A percentile compares a stretch with the other conserved stretches of the same genome.
Evolutionary conservation across 53 echinoderm and acorn worm genomes (phyloP).

Genomic region (Antedon mediterranea): DNA sequence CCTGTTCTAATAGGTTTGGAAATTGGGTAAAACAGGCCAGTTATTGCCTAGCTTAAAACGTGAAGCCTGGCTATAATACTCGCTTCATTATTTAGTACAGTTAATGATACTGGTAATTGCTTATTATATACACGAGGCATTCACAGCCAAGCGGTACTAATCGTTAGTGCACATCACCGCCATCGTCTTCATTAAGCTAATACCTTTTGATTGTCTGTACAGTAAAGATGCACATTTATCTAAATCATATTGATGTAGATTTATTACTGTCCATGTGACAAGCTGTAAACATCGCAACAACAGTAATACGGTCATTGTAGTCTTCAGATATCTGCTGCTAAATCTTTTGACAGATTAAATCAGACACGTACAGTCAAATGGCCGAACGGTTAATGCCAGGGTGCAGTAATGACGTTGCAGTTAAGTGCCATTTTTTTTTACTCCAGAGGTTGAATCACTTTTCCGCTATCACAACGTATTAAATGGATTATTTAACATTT

Average conservation of each 20-base stretch:
- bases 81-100: neutral
- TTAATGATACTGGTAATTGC: neutral
- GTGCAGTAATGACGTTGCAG: too few species aligned
- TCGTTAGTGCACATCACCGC: neutral
- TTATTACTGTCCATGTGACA: neutral
- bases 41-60: neutral
- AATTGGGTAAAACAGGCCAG: neutral
- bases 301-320: neutral
- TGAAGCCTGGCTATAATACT: neutral
- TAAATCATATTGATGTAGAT: neutral
- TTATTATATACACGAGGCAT: neutral
- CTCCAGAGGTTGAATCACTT: too few species aligned
- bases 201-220: neutral
- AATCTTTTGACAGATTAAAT: neutral
- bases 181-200: neutral
- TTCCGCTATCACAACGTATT: too few species aligned
- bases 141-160: neutral
- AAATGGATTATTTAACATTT: too few species aligned
- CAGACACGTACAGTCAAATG: too few species aligned
- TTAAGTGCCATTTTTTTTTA: too few species aligned
- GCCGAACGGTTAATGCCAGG: too few species aligned
- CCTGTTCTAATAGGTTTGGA: neutral
- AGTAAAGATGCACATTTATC: neutral
- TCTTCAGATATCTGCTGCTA: neutral
- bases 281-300: neutral